Base-by-base conservation (phyloP, 2,888 invertebrate species). In the Cerceris rybyensis region DNA sequence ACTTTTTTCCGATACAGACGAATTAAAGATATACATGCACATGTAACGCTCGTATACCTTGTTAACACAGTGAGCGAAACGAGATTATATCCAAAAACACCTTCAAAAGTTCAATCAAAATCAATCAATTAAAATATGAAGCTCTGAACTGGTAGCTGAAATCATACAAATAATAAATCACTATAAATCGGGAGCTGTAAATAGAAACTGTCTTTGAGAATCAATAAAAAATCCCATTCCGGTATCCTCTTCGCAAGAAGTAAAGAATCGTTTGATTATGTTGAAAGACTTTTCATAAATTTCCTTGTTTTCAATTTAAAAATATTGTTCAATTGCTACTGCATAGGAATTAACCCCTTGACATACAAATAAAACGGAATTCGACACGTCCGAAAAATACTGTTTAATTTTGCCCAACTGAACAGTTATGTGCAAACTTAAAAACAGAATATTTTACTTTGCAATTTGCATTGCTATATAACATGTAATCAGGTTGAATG, bases 221-320 rank as follows among this genome's bases (percentile, higher is more conserved):
- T 96, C 96, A 39, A 96, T 95, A 11, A 95, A 93, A 0, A 97
- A 98, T 49, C 97, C 97, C 9, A 98, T 94, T 66, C 96, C 94
- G 0, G 95, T 93, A 88, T 97, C 97, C 86, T 98, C 97, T 90
- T 98, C 98, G 89, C 97, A 97, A n/a, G 97, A 96, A 16, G 98
- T 96, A 92, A 99, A 99, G 93, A 96, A 99, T 90, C 96, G 96
- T 93, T 99, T 98, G 88, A 99, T 98, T 86, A 99, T 98, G 92
- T 98, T 97, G 92, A 98, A 99, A 65, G 98, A 97, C 93, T 98
- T 98, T 93, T 98, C 96, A 93, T 99, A 99, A 85, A 99, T 98
- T 88, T 99, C 98, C 93, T 97, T 95, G 91, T 99, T 99, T 92
- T 98, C 98, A 92, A 79, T 16, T 14, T 75, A 52, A 59, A 49